Evolutionary conservation across 1,140 invertebrate genomes (phyloP), one percentile per base, ranked within the genome.

Genomic region (Acromyrmex heyeri): DNA sequence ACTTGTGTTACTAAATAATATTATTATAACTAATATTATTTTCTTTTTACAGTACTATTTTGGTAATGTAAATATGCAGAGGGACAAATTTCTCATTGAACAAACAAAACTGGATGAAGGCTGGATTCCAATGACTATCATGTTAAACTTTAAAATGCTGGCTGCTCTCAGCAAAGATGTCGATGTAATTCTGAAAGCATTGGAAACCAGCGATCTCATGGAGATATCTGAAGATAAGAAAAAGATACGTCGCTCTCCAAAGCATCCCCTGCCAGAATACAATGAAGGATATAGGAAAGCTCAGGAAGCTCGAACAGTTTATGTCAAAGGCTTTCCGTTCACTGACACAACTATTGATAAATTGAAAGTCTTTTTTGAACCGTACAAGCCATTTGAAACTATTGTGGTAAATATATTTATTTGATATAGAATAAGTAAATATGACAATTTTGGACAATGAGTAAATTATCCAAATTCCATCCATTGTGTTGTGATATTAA

Each of bases 121-220:
- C 10, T 99, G 98, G 99, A 96, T 99, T 34, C 96, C 98, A 2
- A 93, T 99, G 55, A 96, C 97, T 0, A 96, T 97, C 1, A 96
- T 99, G 95, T 95, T 98, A 44, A 99, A 97, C 86, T 99, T 99
- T 92, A 99, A 99, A 91, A 96, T 98, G 34, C 95, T 99, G 55
- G 97, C 98, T 1, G 95, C 96, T 34, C 91, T 99, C 0, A 96
- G 96, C 3, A 96, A 95, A 64, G 97, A 99, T 92, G 75, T 94
- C 0, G 95, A 97, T 55, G 95, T 97, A 0, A 98, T 99, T 88
- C 95, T 97, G 5, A 96, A 96, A 82, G 97, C 98, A 0, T 87
- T 99, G 5, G 96, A 96, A 89, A 97, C 97, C 82, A 98, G 98
- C 3, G 96, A 97, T n/a, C 92, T 99, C 0, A 95, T 99, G 5